These are phyloP conservation scores for Ceraclea dissimilis DNA, from an alignment of 2,888 invertebrate species.

Conservation along the genomic window DNA sequence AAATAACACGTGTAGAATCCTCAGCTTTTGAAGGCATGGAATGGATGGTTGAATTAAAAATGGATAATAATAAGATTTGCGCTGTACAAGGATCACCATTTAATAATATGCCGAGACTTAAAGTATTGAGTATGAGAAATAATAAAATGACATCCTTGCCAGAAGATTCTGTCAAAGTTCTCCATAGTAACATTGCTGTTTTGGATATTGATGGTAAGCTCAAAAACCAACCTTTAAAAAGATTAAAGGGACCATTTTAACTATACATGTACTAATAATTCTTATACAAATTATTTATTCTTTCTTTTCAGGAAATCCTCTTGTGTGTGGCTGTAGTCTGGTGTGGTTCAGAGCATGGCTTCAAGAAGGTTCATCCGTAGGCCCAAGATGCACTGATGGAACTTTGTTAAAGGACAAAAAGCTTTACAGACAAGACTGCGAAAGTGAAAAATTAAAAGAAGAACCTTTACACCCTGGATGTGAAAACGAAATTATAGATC, in stretches of 20 bases:
- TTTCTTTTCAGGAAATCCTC: slow-evolving; percentile 63
- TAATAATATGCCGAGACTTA: slow-evolving; percentile 75
- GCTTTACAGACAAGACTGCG: slow-evolving; percentile 63
- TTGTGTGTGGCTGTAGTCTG: slow-evolving; percentile 73
- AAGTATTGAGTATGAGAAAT: slow-evolving; percentile 68
- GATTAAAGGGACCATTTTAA: background rate
- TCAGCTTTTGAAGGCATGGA: slow-evolving; percentile 67
- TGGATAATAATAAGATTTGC: slow-evolving; percentile 80
- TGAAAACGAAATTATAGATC: slow-evolving; percentile 57
- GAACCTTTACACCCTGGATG: slow-evolving; percentile 59
- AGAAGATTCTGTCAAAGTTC: slow-evolving; percentile 65
- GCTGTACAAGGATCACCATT: slow-evolving; percentile 73
- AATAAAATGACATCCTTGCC: slow-evolving; percentile 68
- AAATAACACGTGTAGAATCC: slow-evolving; percentile 60
- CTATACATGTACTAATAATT: background rate
- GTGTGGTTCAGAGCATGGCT: slow-evolving; percentile 81
- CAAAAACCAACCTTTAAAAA: background rate
- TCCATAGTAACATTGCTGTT: slow-evolving; percentile 74
- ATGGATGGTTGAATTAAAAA: slow-evolving; percentile 78
- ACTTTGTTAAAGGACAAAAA: slow-evolving; percentile 65
- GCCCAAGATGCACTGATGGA: slow-evolving; percentile 74
- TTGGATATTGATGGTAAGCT: slow-evolving; percentile 73
- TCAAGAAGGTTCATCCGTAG: slow-evolving; percentile 63
- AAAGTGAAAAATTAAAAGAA: slow-evolving; percentile 37
- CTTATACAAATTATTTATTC: background rate